Conservation (phyloP, 2,113 vertebrate species). For the Mustela nigripes region DNA sequence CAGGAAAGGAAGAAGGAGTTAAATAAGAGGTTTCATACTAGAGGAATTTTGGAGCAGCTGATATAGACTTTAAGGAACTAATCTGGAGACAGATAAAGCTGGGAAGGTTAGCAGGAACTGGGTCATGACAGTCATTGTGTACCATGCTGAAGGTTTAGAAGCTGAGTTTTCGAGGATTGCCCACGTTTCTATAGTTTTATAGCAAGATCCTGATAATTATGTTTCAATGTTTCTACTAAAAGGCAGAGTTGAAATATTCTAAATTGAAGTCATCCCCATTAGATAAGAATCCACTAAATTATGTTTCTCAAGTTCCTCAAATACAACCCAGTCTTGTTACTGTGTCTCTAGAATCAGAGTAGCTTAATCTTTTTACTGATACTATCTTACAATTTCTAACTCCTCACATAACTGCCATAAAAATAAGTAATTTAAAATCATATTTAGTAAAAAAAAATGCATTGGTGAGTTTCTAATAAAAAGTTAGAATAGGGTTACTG, state of each 20-base stretch:
- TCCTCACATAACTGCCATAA: neutral
- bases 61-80: neutral
- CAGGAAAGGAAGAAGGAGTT: neutral
- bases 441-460: neutral
- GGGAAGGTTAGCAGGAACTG: neutral
- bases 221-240: slow-evolving; percentile 33
- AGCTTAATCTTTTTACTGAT: neutral
- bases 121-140: too few relatives aligned
- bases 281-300: neutral
- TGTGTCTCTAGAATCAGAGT: neutral
- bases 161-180: neutral
- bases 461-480: neutral
- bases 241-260: neutral
- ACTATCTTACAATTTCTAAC: neutral
- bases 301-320: neutral
- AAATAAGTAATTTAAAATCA: neutral
- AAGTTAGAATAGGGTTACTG: slow-evolving; percentile 8
- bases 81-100: neutral
- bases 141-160: neutral
- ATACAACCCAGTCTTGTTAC: neutral
- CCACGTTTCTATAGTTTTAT: neutral
- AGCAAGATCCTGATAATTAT: neutral
- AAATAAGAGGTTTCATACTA: neutral
- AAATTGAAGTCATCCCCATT: neutral
- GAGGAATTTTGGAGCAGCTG: neutral